Evolutionary conservation across 1,140 invertebrate genomes (phyloP).

Genomic region (Battus philenor): DNA sequence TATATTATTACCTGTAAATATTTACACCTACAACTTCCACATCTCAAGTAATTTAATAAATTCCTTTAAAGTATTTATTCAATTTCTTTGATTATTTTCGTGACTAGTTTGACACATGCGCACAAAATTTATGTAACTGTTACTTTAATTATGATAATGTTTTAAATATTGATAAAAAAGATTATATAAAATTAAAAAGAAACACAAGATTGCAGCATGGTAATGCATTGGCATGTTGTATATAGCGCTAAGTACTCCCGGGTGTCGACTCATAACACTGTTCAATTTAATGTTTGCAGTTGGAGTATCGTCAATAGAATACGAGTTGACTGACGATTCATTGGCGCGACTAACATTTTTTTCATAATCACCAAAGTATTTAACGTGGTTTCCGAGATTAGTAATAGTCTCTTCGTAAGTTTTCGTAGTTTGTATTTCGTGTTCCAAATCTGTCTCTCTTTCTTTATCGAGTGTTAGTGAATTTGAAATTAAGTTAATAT

Average conservation of each 20-base stretch:
- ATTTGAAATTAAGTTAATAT: constrained; percentile 17
- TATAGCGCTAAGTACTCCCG: constrained; percentile 49
- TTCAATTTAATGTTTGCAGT: constrained; percentile 35
- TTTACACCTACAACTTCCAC: constrained; percentile 35
- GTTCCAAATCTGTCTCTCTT: constrained; percentile 16
- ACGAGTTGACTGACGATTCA: not conserved
- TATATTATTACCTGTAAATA: constrained; percentile 35
- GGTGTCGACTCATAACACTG: constrained; percentile 46
- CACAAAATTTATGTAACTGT: constrained; percentile 26
- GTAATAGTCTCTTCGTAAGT: not conserved
- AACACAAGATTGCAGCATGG: constrained; percentile 70
- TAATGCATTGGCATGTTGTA: constrained; percentile 73
- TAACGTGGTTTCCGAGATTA: not conserved
- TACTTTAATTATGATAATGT: constrained; percentile 51
- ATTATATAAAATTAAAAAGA: constrained; percentile 73
- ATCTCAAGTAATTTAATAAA: constrained; percentile 16
- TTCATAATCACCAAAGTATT: not conserved
- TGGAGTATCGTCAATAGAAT: not conserved
- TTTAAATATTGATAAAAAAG: constrained; percentile 71
- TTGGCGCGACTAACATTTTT: not conserved
- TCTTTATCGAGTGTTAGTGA: constrained; percentile 13
- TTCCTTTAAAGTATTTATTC: constrained; percentile 5
- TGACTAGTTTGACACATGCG: constrained; percentile 43
- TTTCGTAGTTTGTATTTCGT: not conserved
- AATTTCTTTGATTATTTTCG: constrained; percentile 26